Evolutionary conservation across 2,113 vertebrate genomes (phyloP), one percentile per base, ranked within the genome.

Genomic region (Urocolius indicus): DNA sequence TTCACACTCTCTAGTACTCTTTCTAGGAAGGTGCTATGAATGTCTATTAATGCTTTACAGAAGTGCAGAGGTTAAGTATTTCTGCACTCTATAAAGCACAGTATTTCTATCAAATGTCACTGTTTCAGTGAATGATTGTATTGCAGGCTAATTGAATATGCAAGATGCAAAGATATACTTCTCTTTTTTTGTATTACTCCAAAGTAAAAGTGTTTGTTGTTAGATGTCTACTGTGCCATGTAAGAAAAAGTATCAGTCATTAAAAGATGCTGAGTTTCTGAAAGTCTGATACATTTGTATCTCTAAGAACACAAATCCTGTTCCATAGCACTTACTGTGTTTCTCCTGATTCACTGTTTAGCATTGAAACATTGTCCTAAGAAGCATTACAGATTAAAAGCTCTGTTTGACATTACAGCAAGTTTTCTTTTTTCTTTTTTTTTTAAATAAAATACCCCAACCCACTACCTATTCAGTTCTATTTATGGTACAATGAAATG

Each of bases 401-500:
- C 52, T 63, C 48, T 71, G 29, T 46, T 17, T 71, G 34, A 43
- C 43, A 75, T 36, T 20, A 51, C 18, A 92, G 32, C 23, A 38
- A 9, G 41, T 48, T 94, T 85, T 73, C 41, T 69, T 48, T 9
- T n/a, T 20, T 22, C 30, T 38, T 65, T 76, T 48, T 68, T 82
- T 73, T 34, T 9, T 18, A 10, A 59, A 38, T 9, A 15, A 34
- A 48, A 84, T 68, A 76, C 1, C 18, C 61, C 69, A 89, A 18
- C 80, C 74, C 76, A 36, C 57, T 84, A 74, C 46, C 51, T 89
- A 87, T 87, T 87, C 78, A 93, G 32, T 36, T 80, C 91, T 95
- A 91, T 95, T 96, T 95, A 85, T 95, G 87, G 94, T 20, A 51
- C 43, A 49, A 45, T 63, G 41, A 52, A 83, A 75, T n/a, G 36